phyloP scores from a whole-genome alignment of 2,797 vertebrate species.

The Stomatorhinus walkeri region DNA sequence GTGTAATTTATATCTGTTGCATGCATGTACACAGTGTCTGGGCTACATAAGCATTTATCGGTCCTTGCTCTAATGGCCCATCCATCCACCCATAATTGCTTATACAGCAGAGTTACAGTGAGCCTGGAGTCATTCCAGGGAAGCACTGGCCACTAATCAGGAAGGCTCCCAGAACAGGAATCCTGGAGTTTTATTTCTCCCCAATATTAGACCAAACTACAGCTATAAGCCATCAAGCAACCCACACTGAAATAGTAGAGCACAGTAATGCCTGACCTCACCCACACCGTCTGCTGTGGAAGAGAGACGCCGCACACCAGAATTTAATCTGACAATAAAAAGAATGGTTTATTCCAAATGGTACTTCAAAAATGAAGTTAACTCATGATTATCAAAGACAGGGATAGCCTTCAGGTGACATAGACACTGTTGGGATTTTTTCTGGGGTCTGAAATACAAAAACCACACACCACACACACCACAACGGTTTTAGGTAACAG shows the following conservation, averaged over 20 bases:
- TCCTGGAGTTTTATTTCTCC: neutral
- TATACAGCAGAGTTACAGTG: neutral
- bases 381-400: neutral
- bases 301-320: neutral
- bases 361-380: neutral
- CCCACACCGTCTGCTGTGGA: neutral
- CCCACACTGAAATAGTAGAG: neutral
- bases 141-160: neutral
- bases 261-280: neutral
- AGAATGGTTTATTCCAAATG: neutral
- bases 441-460: neutral
- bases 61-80: neutral
- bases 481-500: neutral
- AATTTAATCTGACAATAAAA: neutral
- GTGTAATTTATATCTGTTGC: neutral
- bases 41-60: neutral
- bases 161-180: neutral
- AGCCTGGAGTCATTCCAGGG: neutral
- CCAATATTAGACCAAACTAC: neutral
- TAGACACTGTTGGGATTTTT: neutral
- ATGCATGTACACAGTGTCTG: neutral
- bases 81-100: neutral
- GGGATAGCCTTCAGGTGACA: neutral
- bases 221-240: neutral
- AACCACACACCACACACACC: neutral